These are phyloP conservation scores for Enteromius radiatus DNA, from an alignment of 2,797 vertebrate genomes.

Conservation along the genomic window DNA sequence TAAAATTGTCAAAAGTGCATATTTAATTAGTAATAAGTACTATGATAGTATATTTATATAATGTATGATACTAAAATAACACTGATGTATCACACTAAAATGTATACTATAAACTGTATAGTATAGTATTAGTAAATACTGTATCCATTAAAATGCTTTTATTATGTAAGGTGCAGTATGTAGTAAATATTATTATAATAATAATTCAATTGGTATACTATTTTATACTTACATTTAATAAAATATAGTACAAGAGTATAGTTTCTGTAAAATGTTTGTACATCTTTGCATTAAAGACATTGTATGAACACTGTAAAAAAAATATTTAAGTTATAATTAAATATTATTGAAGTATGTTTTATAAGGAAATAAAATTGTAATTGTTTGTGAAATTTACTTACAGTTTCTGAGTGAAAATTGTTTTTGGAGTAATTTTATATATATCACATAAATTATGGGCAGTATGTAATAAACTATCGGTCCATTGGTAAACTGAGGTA, in stretches of 20 bases:
- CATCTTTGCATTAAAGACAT: background rate
- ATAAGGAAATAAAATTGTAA: background rate
- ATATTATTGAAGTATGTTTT: background rate
- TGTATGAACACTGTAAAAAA: background rate
- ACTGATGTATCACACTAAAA: background rate
- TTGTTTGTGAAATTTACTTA: background rate
- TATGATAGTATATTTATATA: background rate
- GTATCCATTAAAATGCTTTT: background rate
- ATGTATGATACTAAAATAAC: background rate
- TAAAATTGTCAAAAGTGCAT: background rate
- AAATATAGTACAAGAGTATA: background rate
- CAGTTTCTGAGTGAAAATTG: background rate
- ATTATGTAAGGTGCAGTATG: background rate
- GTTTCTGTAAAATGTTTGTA: background rate
- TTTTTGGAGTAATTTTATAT: background rate
- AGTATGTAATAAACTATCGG: background rate
- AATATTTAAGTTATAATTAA: background rate
- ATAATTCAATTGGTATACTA: background rate
- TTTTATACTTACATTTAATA: background rate
- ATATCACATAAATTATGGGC: background rate
- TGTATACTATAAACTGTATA: background rate
- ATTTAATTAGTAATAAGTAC: background rate
- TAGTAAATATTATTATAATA: too few species aligned
- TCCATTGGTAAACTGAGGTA: background rate
- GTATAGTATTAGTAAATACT: background rate